Evolutionary conservation across 2,888 invertebrate genomes (phyloP).

Genomic region (Mylabris sibirica): DNA sequence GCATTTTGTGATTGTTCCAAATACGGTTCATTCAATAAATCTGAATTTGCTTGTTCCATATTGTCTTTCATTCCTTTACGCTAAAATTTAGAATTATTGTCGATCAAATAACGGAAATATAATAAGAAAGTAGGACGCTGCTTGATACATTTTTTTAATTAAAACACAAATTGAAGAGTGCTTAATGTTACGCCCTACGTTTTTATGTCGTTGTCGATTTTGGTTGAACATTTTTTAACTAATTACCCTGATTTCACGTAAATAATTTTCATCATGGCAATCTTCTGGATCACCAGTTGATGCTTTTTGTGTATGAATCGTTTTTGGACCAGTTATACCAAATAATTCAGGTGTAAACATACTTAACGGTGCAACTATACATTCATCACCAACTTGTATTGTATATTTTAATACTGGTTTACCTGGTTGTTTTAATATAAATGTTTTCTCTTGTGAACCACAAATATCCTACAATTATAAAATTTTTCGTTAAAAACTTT

Average conservation of each 20-base stretch:
- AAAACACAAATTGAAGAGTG: too few species aligned
- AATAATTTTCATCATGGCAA: constrained; percentile 91
- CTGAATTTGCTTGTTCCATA: constrained; percentile 62
- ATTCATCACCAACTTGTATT: constrained; percentile 88
- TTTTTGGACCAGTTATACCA: constrained; percentile 81
- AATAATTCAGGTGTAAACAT: constrained; percentile 89
- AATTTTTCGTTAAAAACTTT: not conserved
- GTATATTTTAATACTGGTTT: constrained; percentile 76
- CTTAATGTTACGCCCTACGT: too few species aligned
- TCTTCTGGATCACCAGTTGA: constrained; percentile 86
- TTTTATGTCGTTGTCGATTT: too few species aligned
- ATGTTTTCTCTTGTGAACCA: constrained; percentile 85
- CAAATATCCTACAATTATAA: constrained; percentile 72
- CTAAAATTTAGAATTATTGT: constrained; percentile 55
- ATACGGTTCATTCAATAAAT: constrained; percentile 61
- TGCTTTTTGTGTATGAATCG: constrained; percentile 75
- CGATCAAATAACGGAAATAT: too few species aligned
- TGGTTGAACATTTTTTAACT: too few species aligned
- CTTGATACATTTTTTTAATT: too few species aligned
- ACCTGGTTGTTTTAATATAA: constrained; percentile 76
- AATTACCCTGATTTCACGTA: constrained; percentile 83
- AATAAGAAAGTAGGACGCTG: too few species aligned
- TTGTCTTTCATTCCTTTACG: constrained; percentile 69
- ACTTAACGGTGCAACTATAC: constrained; percentile 88
- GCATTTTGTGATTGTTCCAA: constrained; percentile 65